Conservation (phyloP, 2,888 invertebrate species). For the Nesidiocoris tenuis region DNA sequence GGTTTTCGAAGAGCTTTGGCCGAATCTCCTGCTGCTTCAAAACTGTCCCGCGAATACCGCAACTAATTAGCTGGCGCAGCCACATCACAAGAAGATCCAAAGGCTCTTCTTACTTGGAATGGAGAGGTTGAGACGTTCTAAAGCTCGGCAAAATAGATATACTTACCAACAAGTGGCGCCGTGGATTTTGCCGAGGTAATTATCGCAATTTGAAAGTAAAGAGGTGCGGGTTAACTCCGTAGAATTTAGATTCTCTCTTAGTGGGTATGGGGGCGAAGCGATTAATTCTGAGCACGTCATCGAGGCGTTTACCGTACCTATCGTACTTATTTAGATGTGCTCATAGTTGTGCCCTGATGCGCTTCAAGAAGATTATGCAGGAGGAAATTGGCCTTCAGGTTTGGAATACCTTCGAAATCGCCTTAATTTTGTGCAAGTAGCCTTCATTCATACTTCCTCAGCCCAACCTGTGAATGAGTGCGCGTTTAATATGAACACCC, state of each 20-base stretch:
- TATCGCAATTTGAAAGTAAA: constrained; percentile 11
- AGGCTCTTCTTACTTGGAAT: not conserved
- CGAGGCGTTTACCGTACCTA: no score
- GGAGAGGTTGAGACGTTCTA: constrained; percentile 15
- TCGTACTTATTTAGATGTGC: no score
- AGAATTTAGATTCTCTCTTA: not conserved
- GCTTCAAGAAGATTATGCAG: no score
- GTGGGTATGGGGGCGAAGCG: not conserved
- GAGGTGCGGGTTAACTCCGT: constrained; percentile 8
- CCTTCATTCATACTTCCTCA: no score
- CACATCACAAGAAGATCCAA: constrained; percentile 29
- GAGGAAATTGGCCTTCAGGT: no score
- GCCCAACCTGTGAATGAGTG: no score
- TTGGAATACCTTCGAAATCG: no score
- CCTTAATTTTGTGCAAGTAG: no score
- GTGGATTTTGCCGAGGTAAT: constrained; percentile 19
- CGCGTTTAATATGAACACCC: no score
- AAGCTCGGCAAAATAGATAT: constrained; percentile 19
- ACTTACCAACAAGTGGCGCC: constrained; percentile 25
- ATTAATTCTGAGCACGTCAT: no score
- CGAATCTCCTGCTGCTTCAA: constrained; percentile 6
- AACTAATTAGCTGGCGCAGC: constrained; percentile 27
- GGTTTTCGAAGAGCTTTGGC: constrained; percentile 16
- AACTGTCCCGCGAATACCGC: constrained; percentile 23
- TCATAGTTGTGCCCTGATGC: no score